These are phyloP conservation scores for Allophyes oxyacanthae DNA, from an alignment of 2,888 invertebrate species.

Conservation along the genomic window DNA sequence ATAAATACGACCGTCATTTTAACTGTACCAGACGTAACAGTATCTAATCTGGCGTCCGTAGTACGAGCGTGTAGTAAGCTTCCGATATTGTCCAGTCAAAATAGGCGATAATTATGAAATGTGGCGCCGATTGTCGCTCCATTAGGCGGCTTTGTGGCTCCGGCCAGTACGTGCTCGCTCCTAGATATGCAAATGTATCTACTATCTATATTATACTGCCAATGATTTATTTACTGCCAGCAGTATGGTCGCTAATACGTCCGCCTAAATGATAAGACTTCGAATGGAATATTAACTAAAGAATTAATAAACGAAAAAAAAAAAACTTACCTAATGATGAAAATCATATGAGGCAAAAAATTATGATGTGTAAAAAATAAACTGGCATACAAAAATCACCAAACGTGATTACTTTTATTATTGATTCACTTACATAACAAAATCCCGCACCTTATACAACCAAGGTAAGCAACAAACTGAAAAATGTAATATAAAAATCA, in stretches of 20 bases:
- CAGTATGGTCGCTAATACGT: constrained; percentile 33
- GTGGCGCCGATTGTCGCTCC: constrained; percentile 84
- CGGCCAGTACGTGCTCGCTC: constrained; percentile 68
- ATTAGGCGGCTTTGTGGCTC: constrained; percentile 84
- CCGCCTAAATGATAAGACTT: constrained; percentile 30
- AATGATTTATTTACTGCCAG: constrained; percentile 53
- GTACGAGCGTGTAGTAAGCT: constrained; percentile 67
- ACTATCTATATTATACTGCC: constrained; percentile 49
- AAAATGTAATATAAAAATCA: constrained; percentile 52
- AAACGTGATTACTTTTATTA: background rate
- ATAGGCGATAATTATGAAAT: constrained; percentile 88
- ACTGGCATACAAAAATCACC: constrained; percentile 16
- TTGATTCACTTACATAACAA: background rate
- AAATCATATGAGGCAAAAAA: background rate
- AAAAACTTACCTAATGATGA: constrained; percentile 41
- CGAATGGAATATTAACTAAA: constrained; percentile 29
- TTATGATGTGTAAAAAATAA: too few species aligned
- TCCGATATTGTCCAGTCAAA: constrained; percentile 85
- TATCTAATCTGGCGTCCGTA: constrained; percentile 66
- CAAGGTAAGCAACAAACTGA: constrained; percentile 51
- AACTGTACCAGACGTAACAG: constrained; percentile 41
- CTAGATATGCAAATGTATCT: constrained; percentile 80
- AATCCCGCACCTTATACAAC: constrained; percentile 31
- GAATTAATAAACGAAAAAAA: constrained; percentile 22
- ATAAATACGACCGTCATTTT: constrained; percentile 29